Base-by-base conservation (phyloP, 2,113 vertebrate species). In the Damaliscus lunatus region DNA sequence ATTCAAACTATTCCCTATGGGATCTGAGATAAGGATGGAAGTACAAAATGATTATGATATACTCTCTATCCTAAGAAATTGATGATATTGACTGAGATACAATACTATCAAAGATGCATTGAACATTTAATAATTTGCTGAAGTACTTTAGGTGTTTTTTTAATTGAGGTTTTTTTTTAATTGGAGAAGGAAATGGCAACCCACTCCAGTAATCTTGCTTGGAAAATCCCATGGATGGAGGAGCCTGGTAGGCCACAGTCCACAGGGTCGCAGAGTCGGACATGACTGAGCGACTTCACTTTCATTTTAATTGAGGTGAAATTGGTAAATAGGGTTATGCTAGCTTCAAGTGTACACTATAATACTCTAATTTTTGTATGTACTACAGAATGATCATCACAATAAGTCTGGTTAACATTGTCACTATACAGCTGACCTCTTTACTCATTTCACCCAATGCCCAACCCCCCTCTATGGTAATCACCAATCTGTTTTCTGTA, bases 261-360 rank as follows among this genome's bases (percentile, higher is more conserved):
- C 67, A 71, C 19, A 40, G 67, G n/a, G 67, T 23, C 0, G 10
- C n/a, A 71, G 9, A 71, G n/a, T 21, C 0, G 4, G 67, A 71
- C n/a, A 71, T 4, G 17, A 21, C 64, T 36, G 64, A 71, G 9
- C 0, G n/a, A 71, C 19, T 71, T 71, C n/a, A 23, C 67, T 40
- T 71, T 71, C 9, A 3, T 21, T 71, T 81, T n/a, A 52, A n/a
- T 14, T 53, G 11, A 82, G 50, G 19, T 82, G 52, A 83, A 83
- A 83, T 23, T 14, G 33, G 33, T 55, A 83, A 36, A 15, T 82
- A 55, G 27, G 8, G 14, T 53, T 36, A 23, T 55, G 50, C n/a
- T 55, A 83, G 50, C 36, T 36, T 55, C 50, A 83, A 1, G 3
- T 15, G 33, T 55, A 83, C 50, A 25, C 21, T n/a, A 55, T 83